Evolutionary conservation across 2,888 invertebrate genomes (phyloP), one percentile per base, ranked within the genome.

Genomic region (Achlya flavicornis): DNA sequence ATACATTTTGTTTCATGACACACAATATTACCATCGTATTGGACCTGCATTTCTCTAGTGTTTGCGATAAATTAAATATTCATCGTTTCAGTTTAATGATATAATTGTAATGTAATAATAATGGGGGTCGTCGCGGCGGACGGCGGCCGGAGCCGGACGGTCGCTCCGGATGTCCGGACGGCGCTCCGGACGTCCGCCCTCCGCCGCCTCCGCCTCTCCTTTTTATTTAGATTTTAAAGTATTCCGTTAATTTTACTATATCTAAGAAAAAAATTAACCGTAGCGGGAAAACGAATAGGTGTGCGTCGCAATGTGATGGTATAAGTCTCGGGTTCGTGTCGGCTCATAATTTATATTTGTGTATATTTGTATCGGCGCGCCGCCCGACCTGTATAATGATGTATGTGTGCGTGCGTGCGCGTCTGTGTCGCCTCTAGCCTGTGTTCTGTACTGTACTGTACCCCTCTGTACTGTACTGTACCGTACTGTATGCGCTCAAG

Each of bases 1-100:
- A 94, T 94, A 94, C 95, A 92, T 94, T 94, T 93, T 93, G 92
- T 93, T 94, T 94, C 93, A 94, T 92, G 94, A 94, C 94, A 94
- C 94, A 94, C 94, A 94, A 93, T 93, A 94, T 92, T 93, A 93
- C 92, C 94, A 94, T 92, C 94, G 94, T 94, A 93, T 94, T 90
- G 94, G 94, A 94, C 93, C 93, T 94, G 94, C 94, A 94, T 94
- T 94, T 94, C 94, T 94, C 93, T 94, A 94, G 94, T 94, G 94
- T 94, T 94, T 93, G 93, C 93, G 93, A 93, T 93, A 92, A 90
- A 92, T 91, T 89, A 91, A 89, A 88, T 90, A 91, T 90, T 91
- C 93, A 91, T 92, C 92, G 92, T 93, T 92, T 92, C 91, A 89
- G 93, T 93, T 91, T 80, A 84, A 87, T 85, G 86, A 84, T 87